phyloP scores from a whole-genome alignment of 35 echinoderm and acorn worm species.

The Chiridota heheva region DNA sequence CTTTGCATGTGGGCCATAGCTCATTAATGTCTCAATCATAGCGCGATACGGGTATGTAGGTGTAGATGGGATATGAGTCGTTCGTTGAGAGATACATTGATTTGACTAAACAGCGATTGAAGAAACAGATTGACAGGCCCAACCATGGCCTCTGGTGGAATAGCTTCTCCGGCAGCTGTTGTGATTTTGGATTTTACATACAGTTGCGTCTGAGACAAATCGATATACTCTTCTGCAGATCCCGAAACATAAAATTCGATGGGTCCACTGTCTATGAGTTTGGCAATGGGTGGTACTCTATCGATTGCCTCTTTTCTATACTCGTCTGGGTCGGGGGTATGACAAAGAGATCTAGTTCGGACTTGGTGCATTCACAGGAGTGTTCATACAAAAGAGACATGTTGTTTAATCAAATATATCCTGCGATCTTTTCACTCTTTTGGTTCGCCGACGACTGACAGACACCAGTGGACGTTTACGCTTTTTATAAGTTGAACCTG shows the following conservation, averaged over 20 bases:
- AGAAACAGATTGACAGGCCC: slow-evolving; percentile 61
- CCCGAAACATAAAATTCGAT: slow-evolving; percentile 59
- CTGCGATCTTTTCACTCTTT: not conserved
- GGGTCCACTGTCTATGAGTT: slow-evolving; percentile 52
- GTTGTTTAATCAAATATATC: slow-evolving; percentile 13
- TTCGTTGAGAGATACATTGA: slow-evolving; percentile 59
- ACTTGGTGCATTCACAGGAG: slow-evolving; percentile 54
- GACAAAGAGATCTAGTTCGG: slow-evolving; percentile 64
- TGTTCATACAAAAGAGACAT: slow-evolving; percentile 59
- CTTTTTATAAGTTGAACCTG: not conserved
- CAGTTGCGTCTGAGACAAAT: slow-evolving; percentile 47
- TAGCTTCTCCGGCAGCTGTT: slow-evolving; percentile 14
- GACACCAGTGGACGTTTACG: not conserved
- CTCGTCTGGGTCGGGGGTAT: slow-evolving; percentile 48
- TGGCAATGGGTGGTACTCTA: too few species aligned
- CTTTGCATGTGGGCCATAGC: slow-evolving; percentile 33
- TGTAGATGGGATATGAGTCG: slow-evolving; percentile 12
- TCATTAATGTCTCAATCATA: slow-evolving; percentile 63
- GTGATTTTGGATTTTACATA: slow-evolving; percentile 60
- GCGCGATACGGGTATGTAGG: slow-evolving; percentile 59
- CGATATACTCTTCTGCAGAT: slow-evolving; percentile 49
- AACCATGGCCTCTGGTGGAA: slow-evolving; percentile 3
- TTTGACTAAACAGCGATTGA: slow-evolving; percentile 56
- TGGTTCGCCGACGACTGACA: not conserved
- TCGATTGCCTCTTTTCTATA: too few species aligned